phyloP scores from a whole-genome alignment of 2,797 vertebrate species.

The Phyllotis vaccarum region DNA sequence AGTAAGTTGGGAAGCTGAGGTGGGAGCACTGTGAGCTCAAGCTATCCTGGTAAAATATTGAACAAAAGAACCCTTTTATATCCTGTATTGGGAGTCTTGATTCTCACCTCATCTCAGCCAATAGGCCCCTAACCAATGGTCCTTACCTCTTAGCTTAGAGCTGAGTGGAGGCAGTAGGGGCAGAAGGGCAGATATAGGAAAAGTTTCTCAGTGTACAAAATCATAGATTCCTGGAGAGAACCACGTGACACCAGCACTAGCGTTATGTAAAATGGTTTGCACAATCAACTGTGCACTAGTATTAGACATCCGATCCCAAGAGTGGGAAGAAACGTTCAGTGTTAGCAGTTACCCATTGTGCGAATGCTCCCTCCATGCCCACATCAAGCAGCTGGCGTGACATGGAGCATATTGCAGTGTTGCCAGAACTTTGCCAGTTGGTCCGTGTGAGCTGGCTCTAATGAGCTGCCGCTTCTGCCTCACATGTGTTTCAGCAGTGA shows the following conservation, averaged over 20 bases:
- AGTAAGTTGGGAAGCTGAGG: not conserved
- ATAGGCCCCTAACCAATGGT: not conserved
- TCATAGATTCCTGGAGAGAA: conserved; percentile 7
- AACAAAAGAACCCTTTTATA: not conserved
- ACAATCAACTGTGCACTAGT: not conserved
- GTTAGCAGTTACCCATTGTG: not conserved
- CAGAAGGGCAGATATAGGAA: not conserved
- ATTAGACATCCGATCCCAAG: not conserved
- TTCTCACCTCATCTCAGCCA: not conserved
- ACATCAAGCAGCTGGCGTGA: not conserved
- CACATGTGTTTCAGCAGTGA: not conserved
- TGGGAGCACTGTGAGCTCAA: not conserved
- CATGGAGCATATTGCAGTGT: not conserved
- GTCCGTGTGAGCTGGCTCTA: not conserved
- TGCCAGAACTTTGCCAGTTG: not conserved
- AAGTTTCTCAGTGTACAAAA: not conserved
- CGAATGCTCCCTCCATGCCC: not conserved
- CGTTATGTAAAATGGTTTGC: not conserved
- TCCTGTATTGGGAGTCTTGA: not conserved
- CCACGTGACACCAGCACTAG: not conserved
- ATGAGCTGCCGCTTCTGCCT: not conserved
- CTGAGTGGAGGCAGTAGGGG: conserved; percentile 1
- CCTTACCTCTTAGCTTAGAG: not conserved
- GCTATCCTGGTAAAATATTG: not conserved
- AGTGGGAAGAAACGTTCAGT: not conserved